phyloP scores from a whole-genome alignment of 2,113 vertebrate genomes.

The Aleadryas rufinucha region DNA sequence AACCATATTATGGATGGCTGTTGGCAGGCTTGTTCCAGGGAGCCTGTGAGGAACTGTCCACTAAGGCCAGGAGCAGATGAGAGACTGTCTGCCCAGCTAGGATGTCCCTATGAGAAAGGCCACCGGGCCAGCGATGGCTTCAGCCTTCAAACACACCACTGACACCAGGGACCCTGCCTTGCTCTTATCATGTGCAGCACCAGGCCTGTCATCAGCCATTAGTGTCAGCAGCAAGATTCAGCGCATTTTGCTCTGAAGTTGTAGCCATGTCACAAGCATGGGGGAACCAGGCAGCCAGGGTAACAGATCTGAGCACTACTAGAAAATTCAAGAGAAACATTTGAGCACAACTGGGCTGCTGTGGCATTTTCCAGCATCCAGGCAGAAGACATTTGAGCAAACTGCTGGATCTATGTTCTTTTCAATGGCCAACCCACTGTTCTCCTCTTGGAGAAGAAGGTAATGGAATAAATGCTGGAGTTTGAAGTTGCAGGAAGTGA shows the following conservation, averaged over 20 bases:
- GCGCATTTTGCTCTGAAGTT: neutral
- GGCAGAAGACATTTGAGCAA: neutral
- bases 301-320: neutral
- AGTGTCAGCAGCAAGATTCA: neutral
- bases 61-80: neutral
- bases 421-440: neutral
- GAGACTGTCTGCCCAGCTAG: neutral
- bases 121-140: neutral
- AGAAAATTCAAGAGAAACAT: neutral
- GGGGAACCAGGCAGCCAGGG: neutral
- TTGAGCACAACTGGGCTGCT: neutral
- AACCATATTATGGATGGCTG: fast-evolving
- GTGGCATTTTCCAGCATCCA: neutral
- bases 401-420: neutral
- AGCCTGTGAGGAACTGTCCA: neutral
- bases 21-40: neutral
- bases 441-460: neutral
- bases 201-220: neutral
- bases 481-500: neutral
- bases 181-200: neutral
- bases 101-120: neutral
- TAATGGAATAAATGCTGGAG: neutral
- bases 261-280: neutral
- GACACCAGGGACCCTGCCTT: neutral
- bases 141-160: neutral